Percentiles rank a stretch among this genome's conserved stretches.
These are phyloP conservation scores for Protodeltote pygarga DNA, from an alignment of 2,888 invertebrate species.

Conservation along the genomic window DNA sequence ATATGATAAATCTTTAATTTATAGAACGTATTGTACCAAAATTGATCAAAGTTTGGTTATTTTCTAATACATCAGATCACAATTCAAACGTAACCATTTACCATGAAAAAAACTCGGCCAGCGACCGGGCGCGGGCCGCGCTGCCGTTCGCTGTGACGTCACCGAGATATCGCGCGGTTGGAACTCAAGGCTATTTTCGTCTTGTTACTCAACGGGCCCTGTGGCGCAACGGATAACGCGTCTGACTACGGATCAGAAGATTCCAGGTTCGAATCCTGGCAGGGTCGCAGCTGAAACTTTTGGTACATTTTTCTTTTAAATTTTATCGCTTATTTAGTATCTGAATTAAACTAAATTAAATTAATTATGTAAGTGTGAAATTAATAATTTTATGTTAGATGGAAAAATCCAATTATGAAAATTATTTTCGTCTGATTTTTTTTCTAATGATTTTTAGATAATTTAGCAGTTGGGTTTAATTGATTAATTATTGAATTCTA, in stretches of 20 bases:
- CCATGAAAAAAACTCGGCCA: background rate
- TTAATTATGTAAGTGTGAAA: constrained; percentile 14
- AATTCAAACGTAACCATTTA: background rate
- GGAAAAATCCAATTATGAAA: too few species aligned
- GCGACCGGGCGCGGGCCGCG: too few species aligned
- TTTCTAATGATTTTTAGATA: too few species aligned
- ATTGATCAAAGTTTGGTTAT: too few species aligned
- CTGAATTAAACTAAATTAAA: background rate
- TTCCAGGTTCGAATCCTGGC: constrained; percentile 90
- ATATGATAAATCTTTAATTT: too few species aligned
- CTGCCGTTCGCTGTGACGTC: constrained; percentile 18
- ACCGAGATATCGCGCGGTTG: background rate
- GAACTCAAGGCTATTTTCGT: constrained; percentile 38
- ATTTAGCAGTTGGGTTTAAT: too few species aligned
- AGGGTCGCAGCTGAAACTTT: constrained; percentile 72
- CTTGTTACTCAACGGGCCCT: constrained; percentile 66
- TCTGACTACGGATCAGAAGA: constrained; percentile 91
- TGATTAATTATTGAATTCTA: too few species aligned
- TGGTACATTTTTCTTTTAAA: constrained; percentile 25
- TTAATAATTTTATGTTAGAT: too few species aligned
- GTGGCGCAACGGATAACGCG: constrained; percentile 90
- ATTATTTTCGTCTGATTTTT: too few species aligned
- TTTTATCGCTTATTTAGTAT: background rate
- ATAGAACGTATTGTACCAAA: too few species aligned
- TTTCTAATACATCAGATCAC: too few species aligned